Evolutionary conservation across 2,797 vertebrate genomes (phyloP).

Genomic region (Tokudaia tokunoshimensis): DNA sequence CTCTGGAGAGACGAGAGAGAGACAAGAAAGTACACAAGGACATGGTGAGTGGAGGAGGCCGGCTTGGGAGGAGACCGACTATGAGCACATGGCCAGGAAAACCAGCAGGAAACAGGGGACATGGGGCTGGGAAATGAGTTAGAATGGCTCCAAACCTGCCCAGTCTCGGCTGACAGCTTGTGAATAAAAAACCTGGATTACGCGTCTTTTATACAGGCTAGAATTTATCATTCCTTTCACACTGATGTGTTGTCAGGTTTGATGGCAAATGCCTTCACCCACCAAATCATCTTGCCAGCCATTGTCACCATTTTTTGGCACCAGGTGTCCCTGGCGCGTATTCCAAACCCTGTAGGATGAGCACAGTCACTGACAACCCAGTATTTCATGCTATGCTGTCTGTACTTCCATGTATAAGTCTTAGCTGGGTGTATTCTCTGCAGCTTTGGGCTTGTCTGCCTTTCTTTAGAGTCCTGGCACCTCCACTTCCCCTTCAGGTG

Average conservation of each 20-base stretch:
- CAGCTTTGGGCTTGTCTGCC: not conserved
- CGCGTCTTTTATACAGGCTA: not conserved
- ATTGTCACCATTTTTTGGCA: not conserved
- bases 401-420: not conserved
- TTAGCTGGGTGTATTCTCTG: too few relatives aligned
- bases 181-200: not conserved
- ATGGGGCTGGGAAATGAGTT: not conserved
- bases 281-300: not conserved
- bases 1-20: not conserved
- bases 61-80: too few relatives aligned
- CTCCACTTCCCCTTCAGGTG: not conserved
- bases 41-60: too few relatives aligned
- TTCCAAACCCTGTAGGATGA: not conserved
- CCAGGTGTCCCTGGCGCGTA: not conserved
- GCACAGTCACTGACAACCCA: not conserved
- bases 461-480: not conserved
- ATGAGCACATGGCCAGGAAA: too few relatives aligned
- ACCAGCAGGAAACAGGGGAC: not conserved
- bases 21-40: too few relatives aligned
- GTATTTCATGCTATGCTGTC: not conserved
- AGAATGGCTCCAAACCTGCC: not conserved
- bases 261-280: not conserved
- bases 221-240: not conserved
- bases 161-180: not conserved
- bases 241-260: not conserved